phyloP scores from a whole-genome alignment of 2,888 invertebrate species.

The Ophraella communa region DNA sequence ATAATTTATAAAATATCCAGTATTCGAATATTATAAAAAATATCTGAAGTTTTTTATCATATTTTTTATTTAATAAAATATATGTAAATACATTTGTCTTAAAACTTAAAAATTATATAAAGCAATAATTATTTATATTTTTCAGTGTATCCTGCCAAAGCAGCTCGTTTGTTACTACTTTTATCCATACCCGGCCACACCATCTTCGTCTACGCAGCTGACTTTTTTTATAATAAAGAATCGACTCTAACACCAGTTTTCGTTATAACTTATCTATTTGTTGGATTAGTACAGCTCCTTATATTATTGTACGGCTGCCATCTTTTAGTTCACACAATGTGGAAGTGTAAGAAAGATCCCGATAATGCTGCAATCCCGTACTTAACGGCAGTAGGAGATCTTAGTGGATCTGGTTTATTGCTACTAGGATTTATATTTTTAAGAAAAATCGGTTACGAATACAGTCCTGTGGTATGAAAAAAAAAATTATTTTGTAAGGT shows the following conservation, averaged over 20 bases:
- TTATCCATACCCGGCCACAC: constrained; percentile 88
- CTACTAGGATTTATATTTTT: constrained; percentile 76
- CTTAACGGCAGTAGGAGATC: constrained; percentile 90
- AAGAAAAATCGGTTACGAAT: constrained; percentile 58
- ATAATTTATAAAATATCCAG: no score
- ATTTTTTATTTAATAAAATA: no score
- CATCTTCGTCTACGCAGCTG: constrained; percentile 81
- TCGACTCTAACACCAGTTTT: constrained; percentile 78
- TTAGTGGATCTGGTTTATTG: constrained; percentile 83
- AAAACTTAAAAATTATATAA: no score
- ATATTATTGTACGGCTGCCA: constrained; percentile 84
- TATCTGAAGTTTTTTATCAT: no score
- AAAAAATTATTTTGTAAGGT: no score
- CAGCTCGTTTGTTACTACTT: constrained; percentile 81
- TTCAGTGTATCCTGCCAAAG: constrained; percentile 81
- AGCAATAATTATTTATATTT: no score
- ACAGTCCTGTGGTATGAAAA: constrained; percentile 11
- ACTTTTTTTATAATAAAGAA: constrained; percentile 69
- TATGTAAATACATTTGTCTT: no score
- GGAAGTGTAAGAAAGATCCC: constrained; percentile 88
- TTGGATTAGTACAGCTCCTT: constrained; percentile 80
- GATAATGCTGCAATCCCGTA: constrained; percentile 95
- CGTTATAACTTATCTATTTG: constrained; percentile 77
- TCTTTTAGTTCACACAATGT: constrained; percentile 86
- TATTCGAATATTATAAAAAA: no score